A percentile compares a stretch with the other conserved stretches of the same genome.
Conservation (phyloP, 1,140 invertebrate genomes). For the Meloidogyne chitwoodi region DNA sequence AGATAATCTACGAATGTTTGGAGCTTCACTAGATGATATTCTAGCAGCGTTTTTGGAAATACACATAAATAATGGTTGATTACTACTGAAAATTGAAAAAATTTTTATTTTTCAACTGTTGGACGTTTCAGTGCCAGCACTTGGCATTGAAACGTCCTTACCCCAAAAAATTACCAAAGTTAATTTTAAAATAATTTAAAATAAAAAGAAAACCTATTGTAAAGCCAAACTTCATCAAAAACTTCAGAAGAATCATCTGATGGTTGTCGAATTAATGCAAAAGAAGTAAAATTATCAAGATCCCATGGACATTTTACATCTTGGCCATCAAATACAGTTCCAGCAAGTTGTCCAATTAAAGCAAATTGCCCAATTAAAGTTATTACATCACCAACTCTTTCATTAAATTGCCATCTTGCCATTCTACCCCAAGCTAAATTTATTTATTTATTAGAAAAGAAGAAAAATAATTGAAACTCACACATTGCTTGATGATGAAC, state of each 20-base stretch:
- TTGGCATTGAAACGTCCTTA: not conserved
- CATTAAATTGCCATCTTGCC: constrained; percentile 53
- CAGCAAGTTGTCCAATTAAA: constrained; percentile 54
- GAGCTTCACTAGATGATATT: constrained; percentile 18
- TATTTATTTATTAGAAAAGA: no score
- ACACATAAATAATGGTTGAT: constrained; percentile 52
- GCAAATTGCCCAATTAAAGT: constrained; percentile 53
- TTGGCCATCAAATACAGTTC: constrained; percentile 49
- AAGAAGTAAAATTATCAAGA: constrained; percentile 51
- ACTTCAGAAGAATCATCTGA: constrained; percentile 30
- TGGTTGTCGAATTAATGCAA: constrained; percentile 45
- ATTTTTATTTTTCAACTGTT: no score
- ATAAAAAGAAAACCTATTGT: constrained; percentile 48
- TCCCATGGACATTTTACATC: constrained; percentile 52
- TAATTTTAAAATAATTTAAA: not conserved
- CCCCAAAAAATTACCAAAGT: no score
- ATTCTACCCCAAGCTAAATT: constrained; percentile 54
- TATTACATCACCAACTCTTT: constrained; percentile 55
- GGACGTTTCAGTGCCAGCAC: not conserved
- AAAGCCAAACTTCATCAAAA: constrained; percentile 57
- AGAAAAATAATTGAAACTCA: constrained; percentile 1
- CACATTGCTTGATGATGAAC: constrained; percentile 38
- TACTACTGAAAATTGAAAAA: constrained; percentile 44
- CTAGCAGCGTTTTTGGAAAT: constrained; percentile 38
- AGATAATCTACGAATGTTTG: constrained; percentile 55